Conservation (phyloP, 1,140 invertebrate species). For the Trachymyrmex septentrionalis region DNA sequence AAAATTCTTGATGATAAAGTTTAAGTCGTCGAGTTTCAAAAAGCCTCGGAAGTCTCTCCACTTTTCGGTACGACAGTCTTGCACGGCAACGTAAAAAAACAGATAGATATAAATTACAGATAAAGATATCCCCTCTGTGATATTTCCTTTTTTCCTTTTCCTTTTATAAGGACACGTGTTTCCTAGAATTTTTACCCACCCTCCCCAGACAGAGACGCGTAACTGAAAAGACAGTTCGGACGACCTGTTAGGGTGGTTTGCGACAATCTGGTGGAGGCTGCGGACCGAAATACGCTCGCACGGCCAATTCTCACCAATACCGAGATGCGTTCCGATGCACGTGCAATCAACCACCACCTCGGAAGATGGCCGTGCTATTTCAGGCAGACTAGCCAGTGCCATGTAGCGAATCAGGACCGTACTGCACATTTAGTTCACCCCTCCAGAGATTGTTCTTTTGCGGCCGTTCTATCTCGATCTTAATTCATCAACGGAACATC, state of each 20-base stretch:
- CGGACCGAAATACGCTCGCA: slow-evolving; percentile 83
- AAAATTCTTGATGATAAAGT: neutral
- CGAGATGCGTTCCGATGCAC: slow-evolving; percentile 67
- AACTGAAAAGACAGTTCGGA: slow-evolving; percentile 46
- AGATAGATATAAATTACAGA: neutral
- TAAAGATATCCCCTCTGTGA: neutral
- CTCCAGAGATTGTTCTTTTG: slow-evolving; percentile 22
- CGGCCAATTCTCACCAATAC: slow-evolving; percentile 80
- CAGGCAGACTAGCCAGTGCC: slow-evolving; percentile 81
- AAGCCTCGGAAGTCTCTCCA: too few relatives aligned
- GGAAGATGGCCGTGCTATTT: slow-evolving; percentile 82
- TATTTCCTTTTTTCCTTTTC: slow-evolving; percentile 1
- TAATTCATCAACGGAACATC: neutral
- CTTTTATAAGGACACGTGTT: neutral
- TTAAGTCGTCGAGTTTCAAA: neutral
- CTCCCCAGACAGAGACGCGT: slow-evolving; percentile 9
- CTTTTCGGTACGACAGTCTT: too few relatives aligned
- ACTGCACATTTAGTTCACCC: slow-evolving; percentile 70
- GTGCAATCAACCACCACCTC: slow-evolving; percentile 76
- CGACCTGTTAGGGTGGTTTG: slow-evolving; percentile 72
- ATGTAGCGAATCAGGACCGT: slow-evolving; percentile 80
- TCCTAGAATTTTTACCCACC: neutral
- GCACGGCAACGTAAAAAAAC: neutral
- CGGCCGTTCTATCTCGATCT: neutral
- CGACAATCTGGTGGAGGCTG: slow-evolving; percentile 79